These are phyloP conservation scores for Athalia cordata DNA, from an alignment of 2,888 invertebrate genomes.

Conservation along the genomic window DNA sequence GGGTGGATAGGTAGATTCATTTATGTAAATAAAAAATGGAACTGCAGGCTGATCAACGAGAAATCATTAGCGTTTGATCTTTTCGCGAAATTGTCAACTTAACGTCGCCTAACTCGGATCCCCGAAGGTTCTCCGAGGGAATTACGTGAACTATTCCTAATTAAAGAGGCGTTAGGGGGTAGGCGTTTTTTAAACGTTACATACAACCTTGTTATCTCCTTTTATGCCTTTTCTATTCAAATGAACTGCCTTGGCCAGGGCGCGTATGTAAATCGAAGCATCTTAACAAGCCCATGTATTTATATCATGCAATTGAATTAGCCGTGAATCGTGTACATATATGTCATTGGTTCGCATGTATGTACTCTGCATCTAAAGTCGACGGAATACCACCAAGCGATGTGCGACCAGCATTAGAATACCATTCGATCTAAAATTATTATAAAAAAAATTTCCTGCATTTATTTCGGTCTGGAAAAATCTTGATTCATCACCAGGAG, in stretches of 20 bases:
- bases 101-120: background rate
- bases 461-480: too few species aligned
- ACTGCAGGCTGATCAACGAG: too few species aligned
- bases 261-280: constrained; percentile 31
- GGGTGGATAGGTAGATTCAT: too few species aligned
- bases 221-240: constrained; percentile 55
- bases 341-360: background rate
- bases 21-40: too few species aligned
- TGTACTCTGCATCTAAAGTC: background rate
- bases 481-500: too few species aligned
- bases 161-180: constrained; percentile 30
- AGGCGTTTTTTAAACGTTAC: constrained; percentile 49
- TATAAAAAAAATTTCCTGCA: too few species aligned
- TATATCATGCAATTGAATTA: constrained; percentile 13
- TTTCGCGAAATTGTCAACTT: background rate
- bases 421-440: too few species aligned
- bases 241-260: constrained; percentile 47
- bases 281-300: constrained; percentile 26
- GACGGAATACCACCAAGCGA: background rate
- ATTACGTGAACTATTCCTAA: constrained; percentile 26
- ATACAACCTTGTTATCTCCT: constrained; percentile 46
- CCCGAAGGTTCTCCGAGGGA: background rate
- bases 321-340: background rate
- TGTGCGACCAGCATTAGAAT: background rate
- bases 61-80: too few species aligned